Percentiles rank a stretch among this genome's conserved stretches.
phyloP scores from a whole-genome alignment of 2,113 vertebrate species.

The Xenotilapia flavipinnis region DNA sequence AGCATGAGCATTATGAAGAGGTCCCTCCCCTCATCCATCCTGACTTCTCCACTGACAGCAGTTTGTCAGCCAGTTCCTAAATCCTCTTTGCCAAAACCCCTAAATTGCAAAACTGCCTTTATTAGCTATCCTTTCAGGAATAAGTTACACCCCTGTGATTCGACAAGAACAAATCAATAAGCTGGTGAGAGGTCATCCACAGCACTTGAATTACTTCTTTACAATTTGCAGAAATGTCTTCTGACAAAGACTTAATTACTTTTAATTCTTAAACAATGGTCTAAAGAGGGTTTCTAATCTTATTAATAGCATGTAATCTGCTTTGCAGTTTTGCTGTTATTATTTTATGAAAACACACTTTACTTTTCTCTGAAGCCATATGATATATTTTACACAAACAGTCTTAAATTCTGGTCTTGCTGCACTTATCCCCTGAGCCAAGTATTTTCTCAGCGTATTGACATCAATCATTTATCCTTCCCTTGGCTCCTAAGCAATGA shows the following conservation, averaged over 20 bases:
- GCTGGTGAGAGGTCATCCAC: neutral
- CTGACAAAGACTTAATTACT: neutral
- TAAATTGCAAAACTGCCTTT: neutral
- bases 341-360: neutral
- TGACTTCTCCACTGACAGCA: neutral
- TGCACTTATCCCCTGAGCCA: neutral
- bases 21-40: neutral
- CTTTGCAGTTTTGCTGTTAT: neutral
- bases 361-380: neutral
- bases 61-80: neutral
- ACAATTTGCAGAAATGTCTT: neutral
- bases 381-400: neutral
- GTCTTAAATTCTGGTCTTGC: neutral
- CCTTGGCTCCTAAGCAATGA: neutral
- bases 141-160: neutral
- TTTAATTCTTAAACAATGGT: neutral
- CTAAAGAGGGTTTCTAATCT: neutral
- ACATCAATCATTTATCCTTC: neutral
- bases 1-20: neutral
- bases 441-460: neutral
- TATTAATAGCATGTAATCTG: neutral
- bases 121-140: neutral
- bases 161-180: neutral
- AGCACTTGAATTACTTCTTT: neutral
- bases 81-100: neutral